These are phyloP conservation scores for Toxotes lorentzi DNA, from an alignment of 2,797 vertebrate species.

Conservation along the genomic window DNA sequence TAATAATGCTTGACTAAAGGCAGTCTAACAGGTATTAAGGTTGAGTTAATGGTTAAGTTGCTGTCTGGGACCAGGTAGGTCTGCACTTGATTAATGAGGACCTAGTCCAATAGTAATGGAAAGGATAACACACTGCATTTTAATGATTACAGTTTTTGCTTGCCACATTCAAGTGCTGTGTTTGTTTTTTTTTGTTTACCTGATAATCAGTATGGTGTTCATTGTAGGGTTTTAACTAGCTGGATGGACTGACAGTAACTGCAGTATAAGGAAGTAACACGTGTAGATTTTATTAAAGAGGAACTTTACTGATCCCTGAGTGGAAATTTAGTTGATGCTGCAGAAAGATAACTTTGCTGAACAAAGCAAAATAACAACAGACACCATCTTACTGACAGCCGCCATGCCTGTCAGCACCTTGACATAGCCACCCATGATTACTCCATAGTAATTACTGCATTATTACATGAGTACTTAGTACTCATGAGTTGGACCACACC, in stretches of 20 bases:
- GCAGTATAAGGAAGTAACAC: not conserved
- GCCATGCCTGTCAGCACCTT: too few relatives aligned
- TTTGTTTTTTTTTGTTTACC: not conserved
- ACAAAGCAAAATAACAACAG: too few relatives aligned
- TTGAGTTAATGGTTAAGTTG: conserved; percentile 76
- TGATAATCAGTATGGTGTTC: conserved; percentile 19
- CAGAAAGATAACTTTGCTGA: not conserved
- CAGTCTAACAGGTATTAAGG: conserved; percentile 70
- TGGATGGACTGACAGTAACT: conserved; percentile 1
- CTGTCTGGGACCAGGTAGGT: conserved; percentile 53
- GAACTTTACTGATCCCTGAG: not conserved
- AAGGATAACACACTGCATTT: conserved; percentile 43
- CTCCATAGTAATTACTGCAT: too few relatives aligned
- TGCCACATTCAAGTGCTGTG: conserved; percentile 12
- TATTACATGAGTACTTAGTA: too few relatives aligned
- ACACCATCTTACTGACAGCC: too few relatives aligned
- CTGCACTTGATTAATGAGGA: conserved; percentile 74
- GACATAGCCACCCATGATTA: too few relatives aligned
- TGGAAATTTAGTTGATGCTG: not conserved
- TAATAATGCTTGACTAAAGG: conserved; percentile 67
- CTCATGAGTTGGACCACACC: too few relatives aligned
- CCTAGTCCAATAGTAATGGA: conserved; percentile 51
- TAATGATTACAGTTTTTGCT: conserved; percentile 52
- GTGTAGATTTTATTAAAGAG: not conserved
- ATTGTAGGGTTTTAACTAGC: conserved; percentile 25